These are phyloP conservation scores for Troides helena DNA, from an alignment of 2,888 invertebrate species.

Conservation along the genomic window DNA sequence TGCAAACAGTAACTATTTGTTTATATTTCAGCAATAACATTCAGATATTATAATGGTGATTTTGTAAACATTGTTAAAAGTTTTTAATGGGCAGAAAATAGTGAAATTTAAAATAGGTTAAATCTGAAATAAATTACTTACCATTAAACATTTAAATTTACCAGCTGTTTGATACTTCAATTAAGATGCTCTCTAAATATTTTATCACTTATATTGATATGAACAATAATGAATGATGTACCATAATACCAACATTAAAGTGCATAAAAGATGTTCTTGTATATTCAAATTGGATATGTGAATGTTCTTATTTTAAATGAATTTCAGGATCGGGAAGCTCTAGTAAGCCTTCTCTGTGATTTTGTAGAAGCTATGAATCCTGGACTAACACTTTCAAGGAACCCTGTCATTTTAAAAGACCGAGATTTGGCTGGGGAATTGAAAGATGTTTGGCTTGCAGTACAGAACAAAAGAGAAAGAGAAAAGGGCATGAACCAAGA, in stretches of 20 bases:
- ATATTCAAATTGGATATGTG: not conserved
- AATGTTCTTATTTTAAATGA: not conserved
- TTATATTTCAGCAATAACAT: no score
- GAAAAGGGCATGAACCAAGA: slow-evolving; percentile 73
- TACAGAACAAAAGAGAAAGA: slow-evolving; percentile 80
- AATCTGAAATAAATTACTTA: no score
- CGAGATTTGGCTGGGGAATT: slow-evolving; percentile 86
- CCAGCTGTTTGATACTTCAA: not conserved
- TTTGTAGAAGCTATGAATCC: slow-evolving; percentile 87
- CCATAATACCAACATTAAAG: not conserved
- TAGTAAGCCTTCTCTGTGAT: slow-evolving; percentile 85
- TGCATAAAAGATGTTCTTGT: not conserved
- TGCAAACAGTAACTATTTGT: no score
- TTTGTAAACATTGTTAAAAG: no score
- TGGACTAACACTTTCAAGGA: slow-evolving; percentile 80
- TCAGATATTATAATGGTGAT: no score
- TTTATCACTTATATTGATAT: not conserved
- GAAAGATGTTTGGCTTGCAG: slow-evolving; percentile 87
- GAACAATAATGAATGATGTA: not conserved
- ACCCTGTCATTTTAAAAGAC: slow-evolving; percentile 83
- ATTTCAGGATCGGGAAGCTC: slow-evolving; percentile 82
- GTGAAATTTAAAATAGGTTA: no score
- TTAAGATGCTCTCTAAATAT: not conserved
- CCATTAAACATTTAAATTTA: no score
- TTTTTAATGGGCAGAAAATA: no score